These are phyloP conservation scores for Thomomys bottae DNA, from an alignment of 2,113 vertebrate species.

Conservation along the genomic window DNA sequence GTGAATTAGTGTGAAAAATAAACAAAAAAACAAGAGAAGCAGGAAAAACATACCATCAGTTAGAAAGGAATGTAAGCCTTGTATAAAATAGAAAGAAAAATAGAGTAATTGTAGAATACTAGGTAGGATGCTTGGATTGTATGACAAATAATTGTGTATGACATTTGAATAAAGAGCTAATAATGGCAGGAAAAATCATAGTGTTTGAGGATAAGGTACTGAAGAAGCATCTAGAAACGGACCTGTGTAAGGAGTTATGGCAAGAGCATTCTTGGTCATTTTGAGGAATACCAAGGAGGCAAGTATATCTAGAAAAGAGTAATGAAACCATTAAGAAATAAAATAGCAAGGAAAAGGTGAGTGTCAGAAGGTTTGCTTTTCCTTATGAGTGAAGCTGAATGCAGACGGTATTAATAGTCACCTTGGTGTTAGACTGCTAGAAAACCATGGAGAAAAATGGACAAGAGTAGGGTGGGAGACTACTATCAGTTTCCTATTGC, in stretches of 20 bases:
- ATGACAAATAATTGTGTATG: not conserved
- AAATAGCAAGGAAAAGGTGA: not conserved
- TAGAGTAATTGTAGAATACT: not conserved
- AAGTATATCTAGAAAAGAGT: not conserved
- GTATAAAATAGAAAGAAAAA: not conserved
- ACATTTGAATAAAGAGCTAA: constrained; percentile 28
- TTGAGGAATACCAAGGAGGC: not conserved
- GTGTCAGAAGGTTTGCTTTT: not conserved
- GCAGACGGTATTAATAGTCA: not conserved
- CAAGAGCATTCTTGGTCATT: not conserved
- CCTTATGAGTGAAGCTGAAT: constrained; percentile 16
- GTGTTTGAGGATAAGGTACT: not conserved
- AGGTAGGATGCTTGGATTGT: not conserved
- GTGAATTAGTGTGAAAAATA: not conserved
- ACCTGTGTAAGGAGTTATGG: not conserved
- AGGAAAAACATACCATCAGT: not conserved
- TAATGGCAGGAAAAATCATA: not conserved
- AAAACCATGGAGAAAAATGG: not conserved
- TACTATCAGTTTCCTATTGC: not conserved
- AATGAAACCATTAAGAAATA: not conserved
- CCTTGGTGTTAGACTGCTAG: not conserved
- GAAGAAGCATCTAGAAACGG: not conserved
- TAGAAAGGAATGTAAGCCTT: not conserved
- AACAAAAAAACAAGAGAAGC: not conserved
- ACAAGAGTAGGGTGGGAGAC: not conserved